Percentiles rank a stretch among this genome's conserved stretches.
Conservation (phyloP, 2,113 vertebrate species). For the Malurus cyaneus region DNA sequence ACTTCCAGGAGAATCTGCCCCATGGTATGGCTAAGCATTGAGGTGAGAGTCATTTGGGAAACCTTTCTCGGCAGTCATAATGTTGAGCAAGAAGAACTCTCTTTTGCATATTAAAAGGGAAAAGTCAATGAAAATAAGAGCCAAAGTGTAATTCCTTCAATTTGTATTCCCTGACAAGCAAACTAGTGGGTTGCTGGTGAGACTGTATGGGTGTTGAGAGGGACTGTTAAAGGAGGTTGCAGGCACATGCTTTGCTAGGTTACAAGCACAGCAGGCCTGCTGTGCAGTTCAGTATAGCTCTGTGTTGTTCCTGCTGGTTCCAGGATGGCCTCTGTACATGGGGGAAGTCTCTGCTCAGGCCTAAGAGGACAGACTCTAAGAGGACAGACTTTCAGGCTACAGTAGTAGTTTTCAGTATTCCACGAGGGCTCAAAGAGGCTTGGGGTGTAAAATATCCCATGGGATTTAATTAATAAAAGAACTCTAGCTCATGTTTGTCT, state of each 20-base stretch:
- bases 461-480: slow-evolving; percentile 1
- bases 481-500: background rate
- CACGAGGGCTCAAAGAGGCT: background rate
- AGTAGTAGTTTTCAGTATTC: background rate
- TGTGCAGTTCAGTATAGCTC: background rate
- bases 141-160: background rate
- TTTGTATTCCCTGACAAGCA: background rate
- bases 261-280: background rate
- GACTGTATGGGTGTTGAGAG: background rate
- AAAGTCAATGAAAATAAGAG: background rate
- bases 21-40: background rate
- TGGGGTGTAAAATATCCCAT: background rate
- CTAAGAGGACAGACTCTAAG: background rate
- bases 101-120: background rate
- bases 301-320: background rate
- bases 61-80: background rate
- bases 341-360: background rate
- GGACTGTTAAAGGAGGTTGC: background rate
- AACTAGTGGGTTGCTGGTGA: background rate
- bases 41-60: background rate
- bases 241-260: background rate
- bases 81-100: background rate
- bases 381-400: background rate
- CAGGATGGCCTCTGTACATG: background rate
- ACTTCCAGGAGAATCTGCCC: background rate